Percentiles rank a stretch among this genome's conserved stretches.
Conservation (phyloP, 2,888 invertebrate genomes). For the Drosophila cognata region DNA sequence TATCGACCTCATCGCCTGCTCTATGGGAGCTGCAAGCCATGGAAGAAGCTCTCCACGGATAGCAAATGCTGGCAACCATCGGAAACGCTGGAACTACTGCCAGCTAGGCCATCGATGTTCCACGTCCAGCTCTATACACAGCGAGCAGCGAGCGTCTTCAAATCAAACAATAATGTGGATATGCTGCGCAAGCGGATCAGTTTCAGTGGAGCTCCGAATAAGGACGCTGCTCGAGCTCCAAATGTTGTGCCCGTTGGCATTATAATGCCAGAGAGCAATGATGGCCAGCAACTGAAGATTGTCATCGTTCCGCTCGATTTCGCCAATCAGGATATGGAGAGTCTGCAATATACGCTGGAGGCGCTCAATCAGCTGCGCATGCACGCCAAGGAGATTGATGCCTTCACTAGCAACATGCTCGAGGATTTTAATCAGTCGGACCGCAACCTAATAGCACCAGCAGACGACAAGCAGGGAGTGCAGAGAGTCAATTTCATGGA, state of each 20-base stretch:
- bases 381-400: constrained; percentile 70
- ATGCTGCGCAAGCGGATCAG: constrained; percentile 69
- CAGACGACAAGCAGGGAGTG: not conserved
- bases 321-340: constrained; percentile 55
- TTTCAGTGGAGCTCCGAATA: constrained; percentile 46
- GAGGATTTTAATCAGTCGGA: constrained; percentile 34
- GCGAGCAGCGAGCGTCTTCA: constrained; percentile 42
- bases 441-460: not conserved
- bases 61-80: constrained; percentile 17
- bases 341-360: constrained; percentile 62
- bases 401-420: constrained; percentile 65
- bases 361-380: constrained; percentile 67
- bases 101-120: constrained; percentile 20
- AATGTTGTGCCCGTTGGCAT: constrained; percentile 61
- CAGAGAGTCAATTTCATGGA: constrained; percentile 33
- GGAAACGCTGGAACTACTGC: constrained; percentile 10
- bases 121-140: constrained; percentile 60
- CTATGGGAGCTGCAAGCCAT: constrained; percentile 44
- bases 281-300: constrained; percentile 60
- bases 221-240: not conserved
- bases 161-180: constrained; percentile 42
- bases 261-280: constrained; percentile 48
- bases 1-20: constrained; percentile 52
- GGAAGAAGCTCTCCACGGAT: constrained; percentile 42
- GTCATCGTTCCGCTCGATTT: constrained; percentile 76